Base-by-base conservation (phyloP, 2,797 vertebrate genomes). In the Micropoecilia bifurca region DNA sequence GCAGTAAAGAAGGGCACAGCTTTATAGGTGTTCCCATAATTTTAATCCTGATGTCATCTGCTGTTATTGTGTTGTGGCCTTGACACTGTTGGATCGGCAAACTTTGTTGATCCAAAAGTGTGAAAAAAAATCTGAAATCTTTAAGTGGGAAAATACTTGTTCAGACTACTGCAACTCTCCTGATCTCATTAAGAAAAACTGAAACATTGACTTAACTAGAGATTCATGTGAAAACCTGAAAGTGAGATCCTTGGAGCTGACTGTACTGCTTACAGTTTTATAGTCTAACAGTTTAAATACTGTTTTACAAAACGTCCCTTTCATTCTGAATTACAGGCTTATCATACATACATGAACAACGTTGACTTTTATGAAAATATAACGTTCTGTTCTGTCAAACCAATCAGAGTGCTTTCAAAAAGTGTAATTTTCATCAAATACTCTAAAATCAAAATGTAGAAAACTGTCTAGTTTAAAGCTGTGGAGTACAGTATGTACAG, bases 31-130 rank as follows among this genome's bases (percentile, higher is more conserved):
- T 36, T 74, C 46, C 18, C 20, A 71, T 41, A 75, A 68, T 76
- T 28, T 6, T 47, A 53, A 25, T 14, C 81, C 53, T 59, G 22
- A 78, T 83, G 18, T 10, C 28, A 71, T 74, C n/a, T 50, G 81
- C 75, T 59, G 71, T 39, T 74, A 5, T 0, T 73, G 81, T 81
- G 61, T 25, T 47, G 66, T 69, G 47, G 68, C 39, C 85, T 85
- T 53, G 69, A 80, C 82, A 66, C 20, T 25, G 8, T 53, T 47
- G 46, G 46, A 18, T 47, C 1, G 8, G 73, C 74, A 36, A 16
- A 73, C 79, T 57, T 47, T 16, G 46, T 46, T 20, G 9, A 55
- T 2, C 30, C 16, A 8, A 63, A 63, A 66, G 33, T 39, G 18
- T 66, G 33, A 8, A 20, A 7, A 59, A 59, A 59, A 39, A 66